Evolutionary conservation across 2,113 vertebrate species (phyloP).

Genomic region (Vulpes ferrilata): DNA sequence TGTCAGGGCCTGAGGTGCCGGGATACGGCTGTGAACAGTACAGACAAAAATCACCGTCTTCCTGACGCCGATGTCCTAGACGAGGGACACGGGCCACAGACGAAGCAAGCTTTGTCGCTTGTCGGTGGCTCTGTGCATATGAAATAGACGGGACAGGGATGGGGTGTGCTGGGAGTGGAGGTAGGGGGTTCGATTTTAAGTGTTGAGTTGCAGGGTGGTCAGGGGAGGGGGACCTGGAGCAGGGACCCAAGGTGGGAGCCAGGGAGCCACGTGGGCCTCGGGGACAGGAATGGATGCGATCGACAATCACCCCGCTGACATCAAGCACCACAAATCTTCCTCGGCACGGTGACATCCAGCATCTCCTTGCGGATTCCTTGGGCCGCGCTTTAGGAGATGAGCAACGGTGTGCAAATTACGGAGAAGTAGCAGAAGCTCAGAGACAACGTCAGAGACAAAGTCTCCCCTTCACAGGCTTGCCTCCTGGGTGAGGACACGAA

Average conservation of each 20-base stretch:
- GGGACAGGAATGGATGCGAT: fast-evolving
- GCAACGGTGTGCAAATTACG: neutral
- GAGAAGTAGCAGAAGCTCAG: neutral
- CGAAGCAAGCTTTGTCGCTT: neutral
- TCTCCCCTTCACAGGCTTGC: neutral
- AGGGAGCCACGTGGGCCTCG: neutral
- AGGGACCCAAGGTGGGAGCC: neutral
- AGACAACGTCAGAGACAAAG: neutral
- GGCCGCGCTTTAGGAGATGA: neutral
- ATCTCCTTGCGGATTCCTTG: neutral
- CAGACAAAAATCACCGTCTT: neutral
- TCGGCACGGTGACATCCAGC: fast-evolving
- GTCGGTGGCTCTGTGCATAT: fast-evolving
- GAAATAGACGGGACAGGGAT: neutral
- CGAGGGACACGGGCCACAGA: too few relatives aligned
- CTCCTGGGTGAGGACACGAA: neutral
- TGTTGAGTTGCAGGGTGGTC: neutral
- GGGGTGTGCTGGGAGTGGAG: neutral
- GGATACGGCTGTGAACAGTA: neutral
- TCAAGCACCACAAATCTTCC: neutral
- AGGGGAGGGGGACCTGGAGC: neutral
- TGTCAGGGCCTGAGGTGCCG: neutral
- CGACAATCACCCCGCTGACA: fast-evolving
- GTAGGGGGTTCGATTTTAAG: neutral
- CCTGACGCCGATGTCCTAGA: fast-evolving